Evolutionary conservation across 1,140 invertebrate genomes (phyloP), one percentile per base, ranked within the genome.

Genomic region (Maconellicoccus hirsutus): DNA sequence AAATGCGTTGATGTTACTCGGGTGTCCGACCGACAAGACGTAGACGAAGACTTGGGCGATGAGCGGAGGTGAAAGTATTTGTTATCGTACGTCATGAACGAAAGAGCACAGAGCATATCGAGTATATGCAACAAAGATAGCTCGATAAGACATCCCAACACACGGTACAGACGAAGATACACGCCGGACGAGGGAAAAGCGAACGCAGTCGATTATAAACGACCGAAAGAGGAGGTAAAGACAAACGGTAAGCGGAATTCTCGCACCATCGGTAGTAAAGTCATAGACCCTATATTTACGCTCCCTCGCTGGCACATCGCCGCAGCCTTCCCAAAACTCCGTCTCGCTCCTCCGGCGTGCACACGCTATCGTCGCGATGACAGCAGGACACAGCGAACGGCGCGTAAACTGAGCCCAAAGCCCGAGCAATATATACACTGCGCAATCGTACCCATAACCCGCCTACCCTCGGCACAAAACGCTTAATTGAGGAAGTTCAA

Each of bases 241-340:
- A 52, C 42, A 19, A 52, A 52, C 42, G 42, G 42, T 52, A 52
- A 52, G 42, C n/a, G 42, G 42, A 52, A 52, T 52, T 52, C 42
- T 52, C 4, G 16, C 42, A 52, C 42, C 42, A 52, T 8, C 42
- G 42, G 42, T 52, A 33, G 29, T 52, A 52, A 52, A 52, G 42
- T 52, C 42, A 52, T 52, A 52, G 42, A 52, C 42, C 42, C 42
- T 52, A 52, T 19, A 52, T 52, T 52, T 52, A 52, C 42, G 42
- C 42, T 52, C 6, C n/a, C 16, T 16, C 42, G 12, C 42, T 3
- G 12, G 12, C 3, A 33, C 29, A 33, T 33, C 29, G 29, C 3
- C 3, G 4, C 29, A 33, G 42, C 42, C 42, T 14, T 14, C 42
- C 4, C 42, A 3, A 52, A 52, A 52, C 42, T 52, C 42, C 42